phyloP scores from a whole-genome alignment of 2,113 vertebrate species.

The Vidua chalybeata region DNA sequence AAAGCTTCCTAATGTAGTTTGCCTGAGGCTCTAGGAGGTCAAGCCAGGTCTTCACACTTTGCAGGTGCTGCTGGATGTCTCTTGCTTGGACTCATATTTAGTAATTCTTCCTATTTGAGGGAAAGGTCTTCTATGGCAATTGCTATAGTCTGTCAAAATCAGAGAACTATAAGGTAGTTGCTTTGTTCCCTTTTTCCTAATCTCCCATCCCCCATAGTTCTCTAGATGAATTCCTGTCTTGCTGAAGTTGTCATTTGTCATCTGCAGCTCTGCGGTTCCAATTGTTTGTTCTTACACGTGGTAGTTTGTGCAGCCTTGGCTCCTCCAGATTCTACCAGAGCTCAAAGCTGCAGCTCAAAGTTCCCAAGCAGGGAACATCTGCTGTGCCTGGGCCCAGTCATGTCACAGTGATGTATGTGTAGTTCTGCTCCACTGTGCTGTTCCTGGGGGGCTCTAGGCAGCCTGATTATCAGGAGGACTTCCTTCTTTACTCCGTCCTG shows the following conservation, averaged over 20 bases:
- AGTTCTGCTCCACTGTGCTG: neutral
- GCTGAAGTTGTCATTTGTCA: fast-evolving
- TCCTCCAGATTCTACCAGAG: neutral
- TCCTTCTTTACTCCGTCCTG: neutral
- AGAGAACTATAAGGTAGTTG: neutral
- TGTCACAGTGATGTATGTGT: fast-evolving
- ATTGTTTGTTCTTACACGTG: neutral
- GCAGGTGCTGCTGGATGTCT: neutral
- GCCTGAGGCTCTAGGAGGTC: neutral
- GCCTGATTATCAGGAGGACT: neutral
- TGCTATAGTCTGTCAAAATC: neutral
- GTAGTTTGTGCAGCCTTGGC: neutral
- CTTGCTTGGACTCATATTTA: neutral
- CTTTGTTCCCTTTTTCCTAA: neutral
- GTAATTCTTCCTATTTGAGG: neutral
- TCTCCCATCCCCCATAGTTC: neutral
- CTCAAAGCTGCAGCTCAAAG: neutral
- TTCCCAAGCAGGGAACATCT: neutral
- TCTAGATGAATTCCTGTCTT: neutral
- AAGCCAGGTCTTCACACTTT: neutral
- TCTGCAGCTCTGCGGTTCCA: fast-evolving
- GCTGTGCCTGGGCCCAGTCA: neutral
- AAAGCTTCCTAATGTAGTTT: neutral
- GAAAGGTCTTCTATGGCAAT: neutral
- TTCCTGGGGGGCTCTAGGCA: neutral